Conservation (phyloP, 2,888 invertebrate species). For the Ligdia adustata region DNA sequence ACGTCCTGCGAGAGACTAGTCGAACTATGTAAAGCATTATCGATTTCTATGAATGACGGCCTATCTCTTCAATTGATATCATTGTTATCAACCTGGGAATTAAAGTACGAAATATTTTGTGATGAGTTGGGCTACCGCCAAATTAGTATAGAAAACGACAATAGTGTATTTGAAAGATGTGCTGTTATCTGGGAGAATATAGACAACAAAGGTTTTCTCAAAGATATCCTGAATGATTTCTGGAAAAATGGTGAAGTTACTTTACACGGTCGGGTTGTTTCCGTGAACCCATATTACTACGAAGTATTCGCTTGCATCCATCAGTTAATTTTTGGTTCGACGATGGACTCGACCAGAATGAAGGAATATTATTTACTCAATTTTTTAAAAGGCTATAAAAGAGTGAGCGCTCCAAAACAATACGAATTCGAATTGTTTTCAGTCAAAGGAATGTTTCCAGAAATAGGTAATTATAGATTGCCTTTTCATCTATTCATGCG, state of each 20-base stretch:
- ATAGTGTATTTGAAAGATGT: slow-evolving; percentile 59
- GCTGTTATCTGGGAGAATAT: slow-evolving; percentile 71
- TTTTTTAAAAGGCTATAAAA: slow-evolving; percentile 71
- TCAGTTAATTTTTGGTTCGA: slow-evolving; percentile 59
- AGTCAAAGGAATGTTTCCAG: slow-evolving; percentile 78
- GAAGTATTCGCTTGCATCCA: slow-evolving; percentile 76
- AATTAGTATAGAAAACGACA: slow-evolving; percentile 58
- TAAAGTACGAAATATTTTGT: slow-evolving; percentile 62
- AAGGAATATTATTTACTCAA: slow-evolving; percentile 74
- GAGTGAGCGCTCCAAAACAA: slow-evolving; percentile 73
- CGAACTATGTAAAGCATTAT: slow-evolving; percentile 67
- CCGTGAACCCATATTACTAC: slow-evolving; percentile 77
- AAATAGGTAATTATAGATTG: slow-evolving; percentile 75
- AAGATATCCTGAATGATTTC: slow-evolving; percentile 70
- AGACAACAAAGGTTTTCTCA: slow-evolving; percentile 65
- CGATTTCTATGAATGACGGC: slow-evolving; percentile 67
- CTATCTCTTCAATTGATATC: slow-evolving; percentile 71
- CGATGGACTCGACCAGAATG: slow-evolving; percentile 54
- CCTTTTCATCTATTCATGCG: slow-evolving; percentile 78
- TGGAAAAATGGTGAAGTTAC: slow-evolving; percentile 79
- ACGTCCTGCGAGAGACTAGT: slow-evolving; percentile 58
- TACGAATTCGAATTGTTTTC: slow-evolving; percentile 79
- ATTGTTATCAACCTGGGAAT: slow-evolving; percentile 68
- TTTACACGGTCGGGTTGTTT: slow-evolving; percentile 68
- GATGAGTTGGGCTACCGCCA: slow-evolving; percentile 62